These are phyloP conservation scores for Paraescarpia echinospica DNA, from an alignment of 1,140 invertebrate species.

Conservation along the genomic window DNA sequence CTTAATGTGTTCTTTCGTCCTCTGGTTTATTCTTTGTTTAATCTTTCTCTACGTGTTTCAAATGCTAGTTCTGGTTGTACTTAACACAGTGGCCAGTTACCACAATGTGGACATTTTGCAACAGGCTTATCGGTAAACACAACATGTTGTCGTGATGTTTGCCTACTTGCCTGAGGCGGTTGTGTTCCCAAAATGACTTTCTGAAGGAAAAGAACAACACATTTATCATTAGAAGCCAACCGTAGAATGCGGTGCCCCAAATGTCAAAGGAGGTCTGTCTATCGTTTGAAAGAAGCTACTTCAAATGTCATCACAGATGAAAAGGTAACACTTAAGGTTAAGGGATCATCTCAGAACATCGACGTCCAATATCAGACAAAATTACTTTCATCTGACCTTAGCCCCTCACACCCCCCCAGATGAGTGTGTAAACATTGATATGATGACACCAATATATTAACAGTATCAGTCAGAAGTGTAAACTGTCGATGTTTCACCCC, in stretches of 20 bases:
- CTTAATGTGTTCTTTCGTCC: neutral
- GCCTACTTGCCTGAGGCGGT: slow-evolving; percentile 13
- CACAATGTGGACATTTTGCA: neutral
- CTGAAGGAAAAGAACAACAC: slow-evolving; percentile 11
- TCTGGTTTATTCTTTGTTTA: neutral
- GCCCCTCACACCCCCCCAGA: too few species aligned
- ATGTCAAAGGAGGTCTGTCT: too few species aligned
- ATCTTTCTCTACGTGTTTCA: neutral
- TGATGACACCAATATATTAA: too few species aligned
- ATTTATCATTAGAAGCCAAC: neutral
- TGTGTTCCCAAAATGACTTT: slow-evolving; percentile 3
- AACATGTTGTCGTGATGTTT: neutral
- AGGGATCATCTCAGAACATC: too few species aligned
- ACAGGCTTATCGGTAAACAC: neutral
- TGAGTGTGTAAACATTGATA: too few species aligned
- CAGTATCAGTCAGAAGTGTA: too few species aligned
- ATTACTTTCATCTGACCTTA: too few species aligned
- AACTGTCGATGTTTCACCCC: too few species aligned
- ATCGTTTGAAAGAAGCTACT: too few species aligned
- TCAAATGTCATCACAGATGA: neutral
- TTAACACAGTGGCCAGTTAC: neutral
- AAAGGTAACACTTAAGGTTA: neutral
- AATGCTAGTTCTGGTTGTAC: neutral
- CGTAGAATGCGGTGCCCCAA: neutral
- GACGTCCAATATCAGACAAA: too few species aligned